phyloP scores from a whole-genome alignment of 2,113 vertebrate genomes.

The Erythrocercus mccallii region DNA sequence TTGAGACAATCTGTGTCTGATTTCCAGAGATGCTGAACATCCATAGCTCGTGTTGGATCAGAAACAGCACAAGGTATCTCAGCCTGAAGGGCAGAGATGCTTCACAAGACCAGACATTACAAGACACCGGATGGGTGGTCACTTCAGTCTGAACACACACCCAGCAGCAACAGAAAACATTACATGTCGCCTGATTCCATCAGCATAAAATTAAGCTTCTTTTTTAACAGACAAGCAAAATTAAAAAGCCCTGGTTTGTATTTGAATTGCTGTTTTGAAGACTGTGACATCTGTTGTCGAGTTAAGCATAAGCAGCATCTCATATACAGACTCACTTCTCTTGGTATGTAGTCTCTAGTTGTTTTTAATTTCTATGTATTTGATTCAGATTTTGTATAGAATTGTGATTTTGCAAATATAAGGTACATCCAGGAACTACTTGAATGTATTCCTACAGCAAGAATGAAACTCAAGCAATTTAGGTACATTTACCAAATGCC shows the following conservation, averaged over 20 bases:
- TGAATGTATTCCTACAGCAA: slow-evolving; percentile 13
- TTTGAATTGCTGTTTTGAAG: not conserved
- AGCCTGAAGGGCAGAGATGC: not conserved
- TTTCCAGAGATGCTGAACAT: slow-evolving; percentile 24
- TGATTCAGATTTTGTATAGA: not conserved
- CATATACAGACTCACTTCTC: not conserved
- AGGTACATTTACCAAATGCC: slow-evolving; percentile 4
- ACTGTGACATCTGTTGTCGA: not conserved
- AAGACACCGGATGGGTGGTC: not conserved
- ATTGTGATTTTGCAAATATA: slow-evolving; percentile 15
- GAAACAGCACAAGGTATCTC: not conserved
- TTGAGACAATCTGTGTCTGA: slow-evolving; percentile 36
- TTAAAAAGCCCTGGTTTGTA: not conserved
- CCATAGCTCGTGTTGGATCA: not conserved
- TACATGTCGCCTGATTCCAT: not conserved
- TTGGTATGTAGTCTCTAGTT: not conserved
- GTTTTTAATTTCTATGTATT: slow-evolving; percentile 1
- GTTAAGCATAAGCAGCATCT: not conserved
- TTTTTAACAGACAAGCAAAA: not conserved
- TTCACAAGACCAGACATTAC: not conserved
- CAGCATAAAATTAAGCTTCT: not conserved
- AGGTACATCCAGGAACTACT: not conserved
- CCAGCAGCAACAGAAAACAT: not conserved
- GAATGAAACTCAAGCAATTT: not conserved
- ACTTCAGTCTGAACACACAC: not conserved